Base-by-base conservation (phyloP, 1,140 invertebrate species). In the Hyphantria cunea region DNA sequence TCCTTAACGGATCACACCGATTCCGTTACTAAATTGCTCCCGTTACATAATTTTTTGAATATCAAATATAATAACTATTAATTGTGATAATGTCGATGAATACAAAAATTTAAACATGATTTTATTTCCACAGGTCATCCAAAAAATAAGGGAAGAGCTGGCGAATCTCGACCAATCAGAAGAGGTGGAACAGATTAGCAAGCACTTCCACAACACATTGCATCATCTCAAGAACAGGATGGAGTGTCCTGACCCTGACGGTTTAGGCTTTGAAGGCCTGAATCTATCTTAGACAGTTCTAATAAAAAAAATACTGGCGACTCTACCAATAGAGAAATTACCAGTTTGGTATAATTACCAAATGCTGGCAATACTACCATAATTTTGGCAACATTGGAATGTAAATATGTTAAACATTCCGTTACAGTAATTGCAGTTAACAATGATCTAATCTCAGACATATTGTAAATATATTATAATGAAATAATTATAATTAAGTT, bases 101-200 rank as follows among this genome's bases (percentile, higher is more conserved):
- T 25, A 25, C 17, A 25, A 25, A 25, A 25, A 25, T 25, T n/a
- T n/a, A n/a, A n/a, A n/a, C n/a, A n/a, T n/a, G n/a, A n/a, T 25
- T 0, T 47, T 47, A 10, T 13, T 33, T 17, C 3, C 4, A 6
- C 94, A 99, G 93, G 93, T 99, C 10, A 97, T 99, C 48, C 93
- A 93, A 8, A 98, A 99, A 91, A 97, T 99, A 25, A 95, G 95
- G 66, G 97, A 98, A 74, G 97, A 98, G 79, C 89, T 99, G 14
- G 96, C 97, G 0, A 98, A 97, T 86, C 92, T 99, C 34, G 98
- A 99, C 82, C 94, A 95, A 8, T 97, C 95, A 56, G 97, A 99
- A 78, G 98, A 99, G 87, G 97, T 97, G 1, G 98, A 99, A 79
- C 97, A 99, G 90, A 98, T 99, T 65, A 96, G 96, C 54, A 97